phyloP scores from a whole-genome alignment of 2,113 vertebrate species.

The Cynoglossus semilaevis region DNA sequence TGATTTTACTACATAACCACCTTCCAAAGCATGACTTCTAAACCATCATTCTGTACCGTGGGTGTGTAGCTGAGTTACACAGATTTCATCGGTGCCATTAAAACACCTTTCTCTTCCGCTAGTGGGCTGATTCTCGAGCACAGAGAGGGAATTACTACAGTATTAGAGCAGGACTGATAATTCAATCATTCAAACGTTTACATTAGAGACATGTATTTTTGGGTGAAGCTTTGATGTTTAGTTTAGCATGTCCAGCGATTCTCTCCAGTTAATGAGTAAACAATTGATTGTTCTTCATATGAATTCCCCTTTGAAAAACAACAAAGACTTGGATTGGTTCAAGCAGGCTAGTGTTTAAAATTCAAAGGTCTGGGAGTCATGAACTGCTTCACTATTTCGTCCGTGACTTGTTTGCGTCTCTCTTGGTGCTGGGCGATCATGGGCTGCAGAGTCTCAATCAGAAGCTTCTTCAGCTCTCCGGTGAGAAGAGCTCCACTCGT shows the following conservation, averaged over 20 bases:
- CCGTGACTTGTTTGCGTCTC: constrained; percentile 85
- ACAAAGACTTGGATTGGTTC: background rate
- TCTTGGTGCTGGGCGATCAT: constrained; percentile 89
- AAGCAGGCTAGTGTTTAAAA: constrained; percentile 77
- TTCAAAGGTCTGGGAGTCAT: constrained; percentile 90
- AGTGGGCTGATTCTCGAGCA: background rate
- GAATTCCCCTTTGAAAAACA: too few species aligned
- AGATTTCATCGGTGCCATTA: constrained; percentile 3
- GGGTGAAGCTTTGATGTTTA: constrained; percentile 19
- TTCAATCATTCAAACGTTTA: constrained; percentile 3
- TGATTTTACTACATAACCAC: too few species aligned
- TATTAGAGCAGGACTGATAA: constrained; percentile 11
- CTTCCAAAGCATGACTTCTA: constrained; percentile 5
- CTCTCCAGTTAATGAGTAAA: background rate
- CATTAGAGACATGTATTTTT: constrained; percentile 16
- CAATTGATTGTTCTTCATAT: too few species aligned
- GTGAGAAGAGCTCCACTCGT: constrained; percentile 89
- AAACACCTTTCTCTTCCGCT: background rate
- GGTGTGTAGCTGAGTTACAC: background rate
- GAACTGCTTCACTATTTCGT: constrained; percentile 85
- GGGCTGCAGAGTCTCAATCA: constrained; percentile 92
- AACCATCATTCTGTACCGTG: background rate
- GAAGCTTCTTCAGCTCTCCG: constrained; percentile 90
- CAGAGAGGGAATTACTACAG: background rate
- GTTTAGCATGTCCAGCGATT: constrained; percentile 7